Percentiles rank a stretch among this genome's conserved stretches.
phyloP scores from a whole-genome alignment of 2,797 vertebrate genomes.

The Enteromius fasciolatus region DNA sequence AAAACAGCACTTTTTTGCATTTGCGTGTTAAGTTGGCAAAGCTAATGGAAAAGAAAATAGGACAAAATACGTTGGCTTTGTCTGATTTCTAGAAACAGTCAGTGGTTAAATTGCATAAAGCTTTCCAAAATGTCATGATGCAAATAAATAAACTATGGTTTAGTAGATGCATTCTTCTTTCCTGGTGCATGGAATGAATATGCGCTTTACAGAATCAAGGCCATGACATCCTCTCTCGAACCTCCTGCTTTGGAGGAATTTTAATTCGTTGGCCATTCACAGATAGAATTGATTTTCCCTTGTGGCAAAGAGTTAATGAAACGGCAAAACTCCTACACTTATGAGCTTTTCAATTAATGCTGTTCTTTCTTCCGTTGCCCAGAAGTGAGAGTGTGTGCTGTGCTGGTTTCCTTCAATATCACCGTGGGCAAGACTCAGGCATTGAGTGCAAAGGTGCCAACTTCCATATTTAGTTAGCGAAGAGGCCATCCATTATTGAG shows the following conservation, averaged over 20 bases:
- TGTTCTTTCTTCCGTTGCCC: constrained; percentile 31
- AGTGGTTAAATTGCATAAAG: not conserved
- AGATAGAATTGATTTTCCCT: constrained; percentile 17
- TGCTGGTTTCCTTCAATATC: constrained; percentile 52
- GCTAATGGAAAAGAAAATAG: constrained; percentile 64
- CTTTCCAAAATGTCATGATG: not conserved
- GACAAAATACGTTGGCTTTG: constrained; percentile 31
- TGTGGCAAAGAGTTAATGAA: constrained; percentile 65
- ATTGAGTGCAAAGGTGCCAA: constrained; percentile 67
- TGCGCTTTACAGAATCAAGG: not conserved
- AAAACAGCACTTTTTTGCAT: constrained; percentile 73
- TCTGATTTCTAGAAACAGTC: constrained; percentile 17
- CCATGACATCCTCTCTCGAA: not conserved
- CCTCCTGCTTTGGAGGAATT: constrained; percentile 7
- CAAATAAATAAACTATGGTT: not conserved
- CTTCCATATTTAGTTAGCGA: constrained; percentile 76
- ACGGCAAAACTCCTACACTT: constrained; percentile 21
- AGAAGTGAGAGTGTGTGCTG: constrained; percentile 42
- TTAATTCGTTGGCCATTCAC: constrained; percentile 11
- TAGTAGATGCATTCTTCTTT: not conserved
- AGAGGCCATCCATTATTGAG: constrained; percentile 79
- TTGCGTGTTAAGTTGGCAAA: constrained; percentile 73
- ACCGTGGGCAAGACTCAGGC: constrained; percentile 63
- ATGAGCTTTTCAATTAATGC: constrained; percentile 56
- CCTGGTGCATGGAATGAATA: not conserved